Evolutionary conservation across 2,888 invertebrate genomes (phyloP), one percentile per base, ranked within the genome.

Genomic region (Dendrolimus houi): DNA sequence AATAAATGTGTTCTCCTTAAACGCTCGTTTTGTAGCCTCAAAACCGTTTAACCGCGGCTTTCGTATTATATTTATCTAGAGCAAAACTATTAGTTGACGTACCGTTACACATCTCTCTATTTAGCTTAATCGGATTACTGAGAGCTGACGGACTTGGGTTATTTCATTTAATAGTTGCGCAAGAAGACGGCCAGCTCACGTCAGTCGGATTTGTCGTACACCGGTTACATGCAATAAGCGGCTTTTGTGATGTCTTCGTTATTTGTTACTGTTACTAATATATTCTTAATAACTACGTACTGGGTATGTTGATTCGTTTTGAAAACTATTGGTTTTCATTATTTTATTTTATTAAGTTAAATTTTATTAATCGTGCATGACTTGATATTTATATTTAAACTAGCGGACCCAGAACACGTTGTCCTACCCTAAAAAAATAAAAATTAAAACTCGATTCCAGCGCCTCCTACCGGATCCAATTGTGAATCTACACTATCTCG

Each of bases 91-190:
- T 60, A 57, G 55, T 61, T 55, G 61, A 61, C 64, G 57, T 68
- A 68, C 79, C 79, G 81, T 77, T 83, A 79, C 73, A 69, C 65
- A 70, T 74, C 71, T 71, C 75, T 76, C 74, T 77, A 79, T 83
- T 83, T 74, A 75, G 72, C 72, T 69, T 88, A 88, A 88, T 87
- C 88, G 79, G 88, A 87, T 88, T 81, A 80, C 63, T 66, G 75
- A 73, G 67, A 76, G 74, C 70, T 72, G 80, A 78, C 76, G 75
- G 81, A 79, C 78, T 79, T 72, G 76, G 29, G 72, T 77, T 79
- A 81, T 79, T 81, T 77, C 79, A 73, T 81, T 81, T 81, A 79
- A 74, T 68, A 63, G 72, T 84, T 83, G 78, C 77, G 74, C 76
- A 81, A 84, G 29, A 29, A 29, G 75, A 73, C 65, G 64, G 63